Evolutionary conservation across 2,888 invertebrate species (phyloP), one percentile per base, ranked within the genome.

Genomic region (Odontocolon sp.): DNA sequence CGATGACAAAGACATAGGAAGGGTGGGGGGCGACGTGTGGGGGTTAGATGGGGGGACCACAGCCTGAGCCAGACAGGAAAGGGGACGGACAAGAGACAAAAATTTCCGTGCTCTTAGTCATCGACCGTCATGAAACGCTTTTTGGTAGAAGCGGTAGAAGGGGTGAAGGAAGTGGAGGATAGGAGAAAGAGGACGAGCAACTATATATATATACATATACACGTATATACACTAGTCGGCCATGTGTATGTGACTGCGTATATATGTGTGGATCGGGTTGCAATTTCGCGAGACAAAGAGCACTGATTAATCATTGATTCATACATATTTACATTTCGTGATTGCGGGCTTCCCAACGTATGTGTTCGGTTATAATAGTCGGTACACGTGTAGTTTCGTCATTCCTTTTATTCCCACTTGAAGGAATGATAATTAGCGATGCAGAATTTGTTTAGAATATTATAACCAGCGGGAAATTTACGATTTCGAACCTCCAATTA

Each of bases 101-200:
- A 69, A 77, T 79, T 73, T 76, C 61, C 76, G 73, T 66, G 79
- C 72, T 76, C 68, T 79, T 79, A 79, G 79, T 79, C 79, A 79
- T 76, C 76, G 76, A 73, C 57, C 76, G 76, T 70, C 68, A 69
- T 79, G 64, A 76, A 70, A 69, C 63, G 76, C 66, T 79, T 79
- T 73, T 71, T 64, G 72, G 76, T 54, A 36, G 50, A 56, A 52
- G 69, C 57, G 47, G 31, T 52, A 47, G 59, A 61, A 52, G 11
- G 28, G 21, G 14, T 23, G 33, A 23, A 31, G 28, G 54, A 31
- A 45, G 59, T 47, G 56, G 63, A 16, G 52, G 42, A 52, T n/a
- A 11, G 47, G n/a, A 23, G 28, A 42, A 33, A 47, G 61, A 45
- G 45, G 64, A 59, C 47, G 33, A 18, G 26, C 42, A 16, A 4